Evolutionary conservation across 2,113 vertebrate genomes (phyloP).

Genomic region (Cyprinodon tularosa): DNA sequence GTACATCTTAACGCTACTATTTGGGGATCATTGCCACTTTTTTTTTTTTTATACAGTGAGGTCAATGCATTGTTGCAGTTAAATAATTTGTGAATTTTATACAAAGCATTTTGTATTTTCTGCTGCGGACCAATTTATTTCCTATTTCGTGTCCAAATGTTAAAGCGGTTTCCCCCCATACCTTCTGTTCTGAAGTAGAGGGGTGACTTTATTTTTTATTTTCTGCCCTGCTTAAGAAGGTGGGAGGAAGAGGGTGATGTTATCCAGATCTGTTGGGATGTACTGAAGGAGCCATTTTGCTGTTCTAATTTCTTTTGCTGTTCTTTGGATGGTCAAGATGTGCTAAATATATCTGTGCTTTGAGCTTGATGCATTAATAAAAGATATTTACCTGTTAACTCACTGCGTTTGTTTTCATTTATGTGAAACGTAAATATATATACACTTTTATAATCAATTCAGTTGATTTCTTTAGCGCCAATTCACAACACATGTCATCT

Average conservation of each 20-base stretch:
- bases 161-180: conserved; percentile 31
- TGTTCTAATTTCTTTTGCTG: conserved; percentile 81
- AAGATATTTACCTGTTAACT: conserved; percentile 55
- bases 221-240: background rate
- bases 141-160: conserved; percentile 32
- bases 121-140: conserved; percentile 72
- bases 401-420: background rate
- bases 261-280: conserved; percentile 62
- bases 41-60: conserved; percentile 55
- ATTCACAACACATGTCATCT: too few species aligned
- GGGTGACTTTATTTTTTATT: conserved; percentile 31
- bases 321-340: conserved; percentile 83
- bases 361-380: conserved; percentile 82
- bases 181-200: conserved; percentile 36
- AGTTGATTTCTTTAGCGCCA: too few species aligned
- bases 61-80: conserved; percentile 53
- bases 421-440: background rate
- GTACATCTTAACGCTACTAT: conserved; percentile 38
- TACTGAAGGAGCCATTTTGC: conserved; percentile 74
- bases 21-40: conserved; percentile 46
- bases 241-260: conserved; percentile 33
- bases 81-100: conserved; percentile 51
- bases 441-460: too few species aligned
- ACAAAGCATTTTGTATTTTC: conserved; percentile 63
- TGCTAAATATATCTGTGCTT: conserved; percentile 84